Base-by-base conservation (phyloP, 2,888 invertebrate species). In the Deroplatys truncata region DNA sequence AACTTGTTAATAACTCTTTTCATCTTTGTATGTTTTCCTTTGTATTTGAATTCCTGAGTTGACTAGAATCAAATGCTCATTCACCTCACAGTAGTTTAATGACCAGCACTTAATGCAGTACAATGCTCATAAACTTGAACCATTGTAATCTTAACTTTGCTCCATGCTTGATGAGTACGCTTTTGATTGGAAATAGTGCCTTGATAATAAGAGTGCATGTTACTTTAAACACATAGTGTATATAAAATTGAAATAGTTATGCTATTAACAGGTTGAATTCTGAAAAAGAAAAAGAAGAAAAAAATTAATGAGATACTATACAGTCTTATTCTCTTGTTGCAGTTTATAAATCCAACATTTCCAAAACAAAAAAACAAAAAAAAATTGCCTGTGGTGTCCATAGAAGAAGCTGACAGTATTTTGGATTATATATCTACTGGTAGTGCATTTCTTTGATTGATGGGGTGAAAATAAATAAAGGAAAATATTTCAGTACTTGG, bases 401-500 rank as follows among this genome's bases (percentile, higher is more conserved):
- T 89, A 89, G 89, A 85, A 56, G 88, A 85, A 89, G 84, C 83
- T 82, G 84, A 56, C 89, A 89, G 89, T 89, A 89, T 86, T 89
- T 84, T 82, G 83, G 86, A 35, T 82, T 29, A 87, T 82, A 83
- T 86, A 87, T 84, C 89, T 85, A 88, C 88, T 82, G 90, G 88
- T 90, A 90, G 90, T 90, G 90, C 90, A 88, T 88, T 89, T 88
- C 82, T 43, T 89, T 84, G 29, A 49, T 82, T n/a, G 85, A 85
- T 56, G 82, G 84, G 82, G 82, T 49, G 85, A 89, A 82, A 84
- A 49, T 35, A 84, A 83, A 85, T 49, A 85, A 88, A 83, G 84
- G 82, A 88, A 88, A 43, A 88, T 82, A 88, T 88, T 88, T 88
- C 90, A 84, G 86, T 83, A 88, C 85, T 90, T 86, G 29, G 86